phyloP scores from a whole-genome alignment of 1,140 invertebrate species.

The Calliopsis andreniformis region DNA sequence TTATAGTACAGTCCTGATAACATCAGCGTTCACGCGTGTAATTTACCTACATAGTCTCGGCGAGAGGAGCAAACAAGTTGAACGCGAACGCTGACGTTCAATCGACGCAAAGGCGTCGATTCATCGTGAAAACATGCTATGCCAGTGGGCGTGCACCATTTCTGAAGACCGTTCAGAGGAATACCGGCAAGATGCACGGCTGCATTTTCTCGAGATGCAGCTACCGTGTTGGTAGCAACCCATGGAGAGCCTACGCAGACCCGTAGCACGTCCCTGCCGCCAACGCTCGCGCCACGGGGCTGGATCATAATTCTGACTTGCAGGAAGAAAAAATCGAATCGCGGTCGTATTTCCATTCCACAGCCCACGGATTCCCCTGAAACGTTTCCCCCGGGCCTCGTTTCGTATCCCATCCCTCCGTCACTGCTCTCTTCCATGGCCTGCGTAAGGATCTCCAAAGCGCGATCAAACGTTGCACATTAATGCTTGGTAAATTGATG shows the following conservation, averaged over 20 bases:
- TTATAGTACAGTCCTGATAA: no score
- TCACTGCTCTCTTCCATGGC: constrained; percentile 2
- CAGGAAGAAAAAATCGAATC: constrained; percentile 35
- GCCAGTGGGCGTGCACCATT: constrained; percentile 46
- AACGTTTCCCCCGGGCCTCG: constrained; percentile 39
- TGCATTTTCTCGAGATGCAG: constrained; percentile 47
- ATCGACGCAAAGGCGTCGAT: neutral
- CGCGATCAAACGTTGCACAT: neutral
- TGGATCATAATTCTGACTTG: constrained; percentile 56
- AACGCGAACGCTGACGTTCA: no score
- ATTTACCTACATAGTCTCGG: no score
- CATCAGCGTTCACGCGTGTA: no score
- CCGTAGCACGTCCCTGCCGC: constrained; percentile 39
- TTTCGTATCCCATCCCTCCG: neutral
- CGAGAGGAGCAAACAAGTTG: no score
- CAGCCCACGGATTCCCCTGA: constrained; percentile 54
- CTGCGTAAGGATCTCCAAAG: neutral
- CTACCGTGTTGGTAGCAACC: constrained; percentile 47
- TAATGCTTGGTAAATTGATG: neutral
- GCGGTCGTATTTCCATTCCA: constrained; percentile 56
- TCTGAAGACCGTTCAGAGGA: constrained; percentile 31
- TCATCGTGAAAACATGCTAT: constrained; percentile 9
- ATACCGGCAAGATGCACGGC: constrained; percentile 13
- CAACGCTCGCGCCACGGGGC: constrained; percentile 47
- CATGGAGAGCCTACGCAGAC: constrained; percentile 42